phyloP scores from a whole-genome alignment of 2,113 vertebrate genomes.

The Pseudorasbora parva region DNA sequence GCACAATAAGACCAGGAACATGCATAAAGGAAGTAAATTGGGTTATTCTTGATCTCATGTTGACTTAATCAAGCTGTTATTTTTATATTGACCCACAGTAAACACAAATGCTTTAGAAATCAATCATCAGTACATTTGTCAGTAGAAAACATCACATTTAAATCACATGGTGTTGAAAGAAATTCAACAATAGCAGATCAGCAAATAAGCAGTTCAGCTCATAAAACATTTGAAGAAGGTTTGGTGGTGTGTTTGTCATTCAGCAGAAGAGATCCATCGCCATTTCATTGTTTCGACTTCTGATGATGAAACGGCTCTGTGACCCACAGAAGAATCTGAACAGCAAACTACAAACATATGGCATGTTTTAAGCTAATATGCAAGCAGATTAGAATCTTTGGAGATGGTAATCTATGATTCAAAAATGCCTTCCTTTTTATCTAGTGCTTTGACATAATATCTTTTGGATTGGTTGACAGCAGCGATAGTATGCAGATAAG shows the following conservation, averaged over 20 bases:
- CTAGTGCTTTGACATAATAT: constrained; percentile 8
- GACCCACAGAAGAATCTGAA: not conserved
- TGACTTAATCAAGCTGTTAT: not conserved
- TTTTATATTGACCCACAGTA: not conserved
- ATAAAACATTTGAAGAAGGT: constrained; percentile 14
- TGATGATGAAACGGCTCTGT: not conserved
- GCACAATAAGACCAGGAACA: not conserved
- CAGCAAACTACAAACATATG: not conserved
- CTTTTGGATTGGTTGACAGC: not conserved
- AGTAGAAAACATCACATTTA: constrained; percentile 4
- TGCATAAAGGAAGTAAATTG: not conserved
- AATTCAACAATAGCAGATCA: constrained; percentile 5
- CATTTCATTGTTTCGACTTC: not conserved
- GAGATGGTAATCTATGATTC: constrained; percentile 1
- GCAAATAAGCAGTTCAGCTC: not conserved
- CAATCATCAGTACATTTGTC: constrained; percentile 10
- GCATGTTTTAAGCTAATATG: not conserved
- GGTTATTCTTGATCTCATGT: not conserved
- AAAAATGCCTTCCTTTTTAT: constrained; percentile 15
- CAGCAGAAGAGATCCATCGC: not conserved
- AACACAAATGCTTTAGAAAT: not conserved
- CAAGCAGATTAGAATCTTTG: not conserved
- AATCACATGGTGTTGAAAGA: constrained; percentile 9
- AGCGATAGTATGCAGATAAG: constrained; percentile 24
- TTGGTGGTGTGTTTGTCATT: constrained; percentile 2